Evolutionary conservation across 2,888 invertebrate genomes (phyloP).

Genomic region (Meiosimyza decipiens): DNA sequence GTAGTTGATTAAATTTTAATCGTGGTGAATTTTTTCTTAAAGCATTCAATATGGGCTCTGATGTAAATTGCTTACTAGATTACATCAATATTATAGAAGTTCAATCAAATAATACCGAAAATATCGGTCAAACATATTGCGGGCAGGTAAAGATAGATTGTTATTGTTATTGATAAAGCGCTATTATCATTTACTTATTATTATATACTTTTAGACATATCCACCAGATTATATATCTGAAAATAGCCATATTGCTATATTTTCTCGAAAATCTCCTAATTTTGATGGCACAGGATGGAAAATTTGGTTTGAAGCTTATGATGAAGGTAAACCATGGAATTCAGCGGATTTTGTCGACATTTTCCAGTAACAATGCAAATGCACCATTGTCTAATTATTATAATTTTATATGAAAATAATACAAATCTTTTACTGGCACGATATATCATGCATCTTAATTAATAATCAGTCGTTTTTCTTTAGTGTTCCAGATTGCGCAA

Average conservation of each 20-base stretch:
- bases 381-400: no score
- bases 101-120: slow-evolving; percentile 55
- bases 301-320: slow-evolving; percentile 6
- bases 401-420: no score
- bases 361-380: no score
- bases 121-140: slow-evolving; percentile 64
- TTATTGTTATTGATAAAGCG: not conserved
- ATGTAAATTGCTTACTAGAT: slow-evolving; percentile 72
- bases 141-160: slow-evolving; percentile 46
- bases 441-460: no score
- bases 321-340: no score
- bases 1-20: not conserved
- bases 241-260: slow-evolving; percentile 65
- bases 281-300: slow-evolving; percentile 80
- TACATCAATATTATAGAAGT: slow-evolving; percentile 73
- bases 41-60: slow-evolving; percentile 74
- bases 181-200: not conserved
- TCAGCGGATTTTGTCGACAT: no score
- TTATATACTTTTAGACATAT: slow-evolving; percentile 60
- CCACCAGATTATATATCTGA: slow-evolving; percentile 69
- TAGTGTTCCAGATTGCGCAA: no score
- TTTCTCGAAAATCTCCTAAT: slow-evolving; percentile 73
- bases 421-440: no score
- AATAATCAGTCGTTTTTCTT: no score
- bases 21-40: slow-evolving; percentile 22